phyloP scores from a whole-genome alignment of 2,113 vertebrate genomes.

The Apaloderma vittatum region DNA sequence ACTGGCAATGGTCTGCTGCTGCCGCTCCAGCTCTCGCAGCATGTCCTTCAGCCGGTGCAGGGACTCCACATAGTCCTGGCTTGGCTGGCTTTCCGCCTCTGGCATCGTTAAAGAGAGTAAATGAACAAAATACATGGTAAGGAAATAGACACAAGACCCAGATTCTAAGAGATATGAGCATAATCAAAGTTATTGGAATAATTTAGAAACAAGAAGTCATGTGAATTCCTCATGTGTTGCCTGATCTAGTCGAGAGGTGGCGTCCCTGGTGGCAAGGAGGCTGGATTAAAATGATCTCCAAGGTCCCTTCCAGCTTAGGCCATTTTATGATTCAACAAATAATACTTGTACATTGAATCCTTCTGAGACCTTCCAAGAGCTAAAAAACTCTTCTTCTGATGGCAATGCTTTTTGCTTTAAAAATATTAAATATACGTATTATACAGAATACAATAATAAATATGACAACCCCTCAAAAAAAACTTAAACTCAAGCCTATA shows the following conservation, averaged over 20 bases:
- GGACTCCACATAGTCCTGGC: slow-evolving; percentile 62
- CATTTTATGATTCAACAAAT: too few species aligned
- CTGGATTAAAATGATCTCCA: too few species aligned
- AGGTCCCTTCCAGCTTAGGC: too few species aligned
- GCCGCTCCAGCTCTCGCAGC: slow-evolving; percentile 75
- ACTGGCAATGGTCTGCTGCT: slow-evolving; percentile 66
- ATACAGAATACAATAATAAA: neutral
- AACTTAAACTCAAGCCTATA: neutral
- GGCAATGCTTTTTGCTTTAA: neutral
- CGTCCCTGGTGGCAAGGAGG: too few species aligned
- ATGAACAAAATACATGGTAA: neutral
- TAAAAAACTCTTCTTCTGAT: neutral
- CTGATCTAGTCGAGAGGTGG: too few species aligned
- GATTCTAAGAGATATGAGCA: neutral
- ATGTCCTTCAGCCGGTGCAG: slow-evolving; percentile 72
- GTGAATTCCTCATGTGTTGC: too few species aligned
- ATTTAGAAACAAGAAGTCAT: neutral
- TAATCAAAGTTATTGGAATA: neutral
- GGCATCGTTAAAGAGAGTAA: neutral
- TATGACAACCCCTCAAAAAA: fast-evolving
- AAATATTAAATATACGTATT: neutral
- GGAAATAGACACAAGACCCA: neutral
- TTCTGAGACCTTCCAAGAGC: neutral
- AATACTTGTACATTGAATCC: neutral
- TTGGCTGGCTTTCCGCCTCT: slow-evolving; percentile 78